A percentile compares a stretch with the other conserved stretches of the same genome.
These are phyloP conservation scores for Triplophysa rosa DNA, from an alignment of 2,113 vertebrate species.

Conservation along the genomic window DNA sequence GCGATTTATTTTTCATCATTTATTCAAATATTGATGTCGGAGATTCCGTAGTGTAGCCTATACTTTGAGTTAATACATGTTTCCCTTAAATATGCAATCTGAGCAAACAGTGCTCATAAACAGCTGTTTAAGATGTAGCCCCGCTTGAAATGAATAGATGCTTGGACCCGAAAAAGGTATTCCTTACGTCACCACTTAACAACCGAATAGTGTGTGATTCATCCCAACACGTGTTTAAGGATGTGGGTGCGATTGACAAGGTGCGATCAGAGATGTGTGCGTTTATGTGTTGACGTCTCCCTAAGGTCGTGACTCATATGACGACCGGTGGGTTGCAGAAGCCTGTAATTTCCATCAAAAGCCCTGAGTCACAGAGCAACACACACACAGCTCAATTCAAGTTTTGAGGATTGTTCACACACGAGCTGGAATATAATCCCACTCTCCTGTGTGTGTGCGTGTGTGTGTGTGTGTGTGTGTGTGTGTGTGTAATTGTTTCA, in stretches of 20 bases:
- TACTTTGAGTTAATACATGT: no score
- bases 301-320: conserved; percentile 43
- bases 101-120: no score
- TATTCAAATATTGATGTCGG: no score
- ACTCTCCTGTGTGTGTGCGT: background rate
- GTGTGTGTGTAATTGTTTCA: conserved; percentile 27
- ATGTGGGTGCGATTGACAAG: conserved; percentile 30
- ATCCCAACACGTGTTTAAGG: conserved; percentile 24
- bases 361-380: conserved; percentile 42
- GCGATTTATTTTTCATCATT: no score
- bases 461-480: background rate
- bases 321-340: conserved; percentile 38
- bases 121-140: no score
- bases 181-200: no score
- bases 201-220: conserved; percentile 33
- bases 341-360: conserved; percentile 40
- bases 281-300: conserved; percentile 22
- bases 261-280: conserved; percentile 33
- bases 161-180: no score
- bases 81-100: no score
- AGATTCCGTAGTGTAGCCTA: no score
- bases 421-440: conserved; percentile 16
- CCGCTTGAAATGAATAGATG: no score
- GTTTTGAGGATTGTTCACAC: background rate
- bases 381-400: conserved; percentile 18